A percentile compares a stretch with the other conserved stretches of the same genome.
These are phyloP conservation scores for Hippasteria phrygiana DNA, from an alignment of 53 echinoderm and acorn worm genomes.

Conservation along the genomic window DNA sequence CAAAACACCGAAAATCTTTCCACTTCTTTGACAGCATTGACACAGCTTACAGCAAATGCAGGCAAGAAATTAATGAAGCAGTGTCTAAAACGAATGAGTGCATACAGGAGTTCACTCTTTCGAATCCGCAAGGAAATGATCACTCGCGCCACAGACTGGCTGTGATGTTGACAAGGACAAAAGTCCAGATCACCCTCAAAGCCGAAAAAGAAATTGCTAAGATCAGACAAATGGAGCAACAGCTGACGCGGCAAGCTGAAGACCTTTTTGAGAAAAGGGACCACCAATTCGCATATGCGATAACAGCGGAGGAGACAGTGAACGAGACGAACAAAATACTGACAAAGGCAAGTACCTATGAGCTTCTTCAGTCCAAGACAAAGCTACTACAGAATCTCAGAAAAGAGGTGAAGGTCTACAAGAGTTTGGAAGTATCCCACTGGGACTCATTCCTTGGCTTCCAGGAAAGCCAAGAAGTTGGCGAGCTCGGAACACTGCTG, in stretches of 20 bases:
- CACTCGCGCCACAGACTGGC: background rate
- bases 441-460: background rate
- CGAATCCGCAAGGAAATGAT: background rate
- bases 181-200: background rate
- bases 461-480: background rate
- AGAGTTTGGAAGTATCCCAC: background rate
- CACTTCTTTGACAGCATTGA: background rate
- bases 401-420: background rate
- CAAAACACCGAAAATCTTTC: background rate
- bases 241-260: background rate
- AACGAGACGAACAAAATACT: background rate
- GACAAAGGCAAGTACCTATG: background rate
- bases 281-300: background rate
- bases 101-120: background rate
- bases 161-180: background rate
- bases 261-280: background rate
- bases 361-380: background rate
- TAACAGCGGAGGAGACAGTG: background rate
- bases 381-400: background rate
- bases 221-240: background rate
- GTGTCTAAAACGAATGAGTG: background rate
- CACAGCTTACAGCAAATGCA: background rate
- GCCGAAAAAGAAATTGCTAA: slow-evolving; percentile 6
- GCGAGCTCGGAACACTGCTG: background rate
- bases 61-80: background rate